phyloP scores from a whole-genome alignment of 2,888 invertebrate species.

The Athalia cordata region DNA sequence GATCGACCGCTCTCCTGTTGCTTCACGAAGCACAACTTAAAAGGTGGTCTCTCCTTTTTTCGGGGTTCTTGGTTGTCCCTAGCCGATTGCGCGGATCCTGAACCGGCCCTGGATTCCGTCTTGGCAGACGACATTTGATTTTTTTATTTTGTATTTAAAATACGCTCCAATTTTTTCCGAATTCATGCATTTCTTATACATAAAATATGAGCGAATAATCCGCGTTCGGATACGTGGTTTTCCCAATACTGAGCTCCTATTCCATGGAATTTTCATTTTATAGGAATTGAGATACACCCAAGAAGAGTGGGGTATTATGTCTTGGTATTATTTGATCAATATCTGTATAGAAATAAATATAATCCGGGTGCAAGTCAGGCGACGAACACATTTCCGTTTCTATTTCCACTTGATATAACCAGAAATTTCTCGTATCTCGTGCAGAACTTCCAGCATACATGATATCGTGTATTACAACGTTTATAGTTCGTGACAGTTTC shows the following conservation, averaged over 20 bases:
- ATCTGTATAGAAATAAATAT: slow-evolving; percentile 46
- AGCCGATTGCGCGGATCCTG: slow-evolving; percentile 24
- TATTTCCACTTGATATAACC: not conserved
- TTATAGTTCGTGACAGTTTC: slow-evolving; percentile 1
- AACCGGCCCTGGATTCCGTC: slow-evolving; percentile 27
- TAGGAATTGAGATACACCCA: slow-evolving; percentile 6
- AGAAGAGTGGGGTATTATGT: slow-evolving; percentile 5
- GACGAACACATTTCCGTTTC: not conserved
- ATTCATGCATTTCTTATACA: not conserved
- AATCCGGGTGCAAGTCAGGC: slow-evolving; percentile 35
- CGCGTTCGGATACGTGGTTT: slow-evolving; percentile 17
- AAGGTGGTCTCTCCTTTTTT: slow-evolving; percentile 57
- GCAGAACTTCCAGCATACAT: not conserved
- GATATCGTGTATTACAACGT: slow-evolving; percentile 13
- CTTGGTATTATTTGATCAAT: slow-evolving; percentile 55
- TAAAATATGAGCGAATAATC: not conserved
- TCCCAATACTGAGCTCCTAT: slow-evolving; percentile 25
- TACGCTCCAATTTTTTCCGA: slow-evolving; percentile 6
- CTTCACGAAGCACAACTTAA: slow-evolving; percentile 65
- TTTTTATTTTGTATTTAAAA: not conserved
- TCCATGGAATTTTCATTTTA: slow-evolving; percentile 34
- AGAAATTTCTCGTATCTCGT: slow-evolving; percentile 15
- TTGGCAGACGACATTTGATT: slow-evolving; percentile 20
- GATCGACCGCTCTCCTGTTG: slow-evolving; percentile 62
- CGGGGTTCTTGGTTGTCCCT: not conserved